These are phyloP conservation scores for Dione juno DNA, from an alignment of 2,888 invertebrate genomes.

Conservation along the genomic window DNA sequence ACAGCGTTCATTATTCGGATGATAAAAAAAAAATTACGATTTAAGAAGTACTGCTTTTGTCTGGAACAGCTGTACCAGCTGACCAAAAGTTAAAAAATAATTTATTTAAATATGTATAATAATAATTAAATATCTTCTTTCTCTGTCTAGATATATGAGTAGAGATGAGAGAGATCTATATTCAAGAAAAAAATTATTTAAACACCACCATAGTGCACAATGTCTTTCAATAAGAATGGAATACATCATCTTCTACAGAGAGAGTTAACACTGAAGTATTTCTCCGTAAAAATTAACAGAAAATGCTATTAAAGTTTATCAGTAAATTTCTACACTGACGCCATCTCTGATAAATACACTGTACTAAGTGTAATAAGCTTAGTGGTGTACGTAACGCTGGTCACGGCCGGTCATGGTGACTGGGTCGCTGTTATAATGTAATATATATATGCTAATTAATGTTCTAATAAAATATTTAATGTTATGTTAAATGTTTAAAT, in stretches of 20 bases:
- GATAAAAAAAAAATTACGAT: neutral
- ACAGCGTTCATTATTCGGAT: neutral
- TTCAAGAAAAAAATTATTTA: too few species aligned
- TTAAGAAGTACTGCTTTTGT: too few species aligned
- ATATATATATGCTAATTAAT: neutral
- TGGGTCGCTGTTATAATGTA: conserved; percentile 1
- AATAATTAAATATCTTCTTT: too few species aligned
- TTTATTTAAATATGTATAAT: too few species aligned
- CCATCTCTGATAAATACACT: conserved; percentile 4
- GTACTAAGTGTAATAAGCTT: neutral
- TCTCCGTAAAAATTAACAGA: neutral
- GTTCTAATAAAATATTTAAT: too few species aligned
- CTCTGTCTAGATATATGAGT: too few species aligned
- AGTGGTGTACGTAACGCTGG: conserved; percentile 1
- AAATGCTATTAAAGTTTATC: neutral
- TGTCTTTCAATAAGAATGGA: neutral
- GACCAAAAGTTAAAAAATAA: too few species aligned
- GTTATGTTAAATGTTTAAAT: too few species aligned
- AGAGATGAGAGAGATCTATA: too few species aligned
- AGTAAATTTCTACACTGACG: neutral
- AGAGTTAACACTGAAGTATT: neutral
- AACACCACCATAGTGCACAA: neutral
- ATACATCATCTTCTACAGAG: too few species aligned
- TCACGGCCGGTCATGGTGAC: conserved; percentile 8
- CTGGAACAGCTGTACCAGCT: too few species aligned